Evolutionary conservation across 2,113 vertebrate species (phyloP), one percentile per base, ranked within the genome.

Genomic region (Chinchilla lanigera): DNA sequence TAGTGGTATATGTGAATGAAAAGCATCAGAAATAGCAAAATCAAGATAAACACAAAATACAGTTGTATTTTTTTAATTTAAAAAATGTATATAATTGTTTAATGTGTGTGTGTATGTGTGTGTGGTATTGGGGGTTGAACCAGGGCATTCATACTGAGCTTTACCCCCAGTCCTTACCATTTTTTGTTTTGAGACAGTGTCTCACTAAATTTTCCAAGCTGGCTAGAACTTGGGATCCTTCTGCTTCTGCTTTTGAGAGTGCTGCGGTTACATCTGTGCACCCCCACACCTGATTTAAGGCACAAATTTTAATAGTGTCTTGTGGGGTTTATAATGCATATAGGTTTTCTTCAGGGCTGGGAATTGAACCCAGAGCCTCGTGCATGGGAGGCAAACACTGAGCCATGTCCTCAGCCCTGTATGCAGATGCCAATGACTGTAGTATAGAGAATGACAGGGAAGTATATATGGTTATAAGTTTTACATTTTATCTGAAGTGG

Each of bases 41-140:
- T 75, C 19, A 41, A 89, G 38, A 24, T 75, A 89, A 89, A 94
- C 75, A 61, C 83, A 60, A 84, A 73, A 93, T 58, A 63, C 5
- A 12, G n/a, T 93, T 90, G 88, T 87, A 65, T 80, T 96, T 12
- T 94, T 30, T 69, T 87, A 87, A 90, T 93, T 94, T 47, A 69
- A 60, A 67, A 65, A 86, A 84, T 88, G 78, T 4, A n/a, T 84
- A 8, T 65, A 86, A 80, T 67, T 78, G 28, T 50, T 78, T 47
- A 50, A 44, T 7, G 12, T 26, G 11, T 75, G 33, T 67, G 65
- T 16, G 33, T 67, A 13, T 65, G 30, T 67, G 65, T 22, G 41
- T 44, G 73, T 44, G 73, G 26, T 30, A 47, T 30, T 50, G 28
- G 75, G 75, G 44, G 28, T 50, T 78, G 44, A 78, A 78, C 26